Conservation (phyloP, 1,140 invertebrate species). For the Habropoda laboriosa region DNA sequence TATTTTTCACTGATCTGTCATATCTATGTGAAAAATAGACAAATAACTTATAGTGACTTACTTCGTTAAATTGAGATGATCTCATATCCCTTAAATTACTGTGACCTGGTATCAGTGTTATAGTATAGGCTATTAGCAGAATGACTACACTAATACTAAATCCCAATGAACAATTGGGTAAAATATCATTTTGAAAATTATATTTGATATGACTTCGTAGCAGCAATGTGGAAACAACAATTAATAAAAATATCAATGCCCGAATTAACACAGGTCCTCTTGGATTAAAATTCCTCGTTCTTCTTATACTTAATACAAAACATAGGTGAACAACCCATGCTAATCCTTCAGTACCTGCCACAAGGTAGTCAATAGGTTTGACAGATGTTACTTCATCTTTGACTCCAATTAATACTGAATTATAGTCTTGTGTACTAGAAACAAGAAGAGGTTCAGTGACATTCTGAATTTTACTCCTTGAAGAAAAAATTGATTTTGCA, state of each 20-base stretch:
- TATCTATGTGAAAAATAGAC: conserved; percentile 53
- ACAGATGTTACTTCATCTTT: conserved; percentile 69
- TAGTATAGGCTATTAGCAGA: conserved; percentile 82
- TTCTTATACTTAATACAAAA: conserved; percentile 87
- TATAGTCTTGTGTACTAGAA: conserved; percentile 29
- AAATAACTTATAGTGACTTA: conserved; percentile 74
- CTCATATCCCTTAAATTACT: conserved; percentile 58
- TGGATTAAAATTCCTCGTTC: conserved; percentile 84
- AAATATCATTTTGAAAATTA: conserved; percentile 64
- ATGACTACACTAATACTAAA: conserved; percentile 76
- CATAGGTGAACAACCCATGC: conserved; percentile 91
- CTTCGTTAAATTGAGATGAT: conserved; percentile 81
- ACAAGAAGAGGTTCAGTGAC: background rate
- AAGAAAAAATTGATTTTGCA: conserved; percentile 51
- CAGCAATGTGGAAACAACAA: conserved; percentile 70
- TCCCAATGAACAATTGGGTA: conserved; percentile 74
- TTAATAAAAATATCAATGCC: conserved; percentile 74
- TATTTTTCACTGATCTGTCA: conserved; percentile 47
- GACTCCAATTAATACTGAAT: conserved; percentile 43
- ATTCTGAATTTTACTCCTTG: conserved; percentile 11
- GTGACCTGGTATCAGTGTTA: conserved; percentile 84
- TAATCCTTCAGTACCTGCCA: conserved; percentile 85
- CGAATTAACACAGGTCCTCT: conserved; percentile 87
- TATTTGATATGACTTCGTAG: conserved; percentile 72
- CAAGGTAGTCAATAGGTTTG: conserved; percentile 86